Evolutionary conservation across 2,113 vertebrate genomes (phyloP).

Genomic region (Mormyrus iriodes): DNA sequence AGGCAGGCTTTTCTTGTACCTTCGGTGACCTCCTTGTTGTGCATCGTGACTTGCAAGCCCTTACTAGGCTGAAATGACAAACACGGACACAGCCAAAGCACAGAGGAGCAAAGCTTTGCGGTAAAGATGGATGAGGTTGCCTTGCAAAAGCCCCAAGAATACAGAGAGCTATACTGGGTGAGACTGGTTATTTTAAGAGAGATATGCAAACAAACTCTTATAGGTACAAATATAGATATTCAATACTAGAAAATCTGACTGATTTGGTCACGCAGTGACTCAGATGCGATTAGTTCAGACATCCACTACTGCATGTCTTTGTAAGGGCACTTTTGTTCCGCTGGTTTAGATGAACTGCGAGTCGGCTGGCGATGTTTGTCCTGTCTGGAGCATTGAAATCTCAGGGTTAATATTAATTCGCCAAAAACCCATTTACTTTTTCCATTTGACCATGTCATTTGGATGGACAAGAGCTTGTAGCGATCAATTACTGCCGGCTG

Average conservation of each 20-base stretch:
- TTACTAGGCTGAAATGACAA: not conserved
- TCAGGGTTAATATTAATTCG: not conserved
- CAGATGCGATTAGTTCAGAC: not conserved
- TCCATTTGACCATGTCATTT: not conserved
- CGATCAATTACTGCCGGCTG: not conserved
- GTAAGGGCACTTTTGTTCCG: not conserved
- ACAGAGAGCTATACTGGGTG: not conserved
- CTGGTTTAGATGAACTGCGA: not conserved
- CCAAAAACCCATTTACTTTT: not conserved
- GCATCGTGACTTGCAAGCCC: not conserved
- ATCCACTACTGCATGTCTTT: not conserved
- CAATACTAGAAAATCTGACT: not conserved
- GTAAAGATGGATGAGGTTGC: no score
- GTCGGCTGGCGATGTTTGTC: not conserved
- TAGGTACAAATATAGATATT: not conserved
- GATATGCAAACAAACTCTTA: not conserved
- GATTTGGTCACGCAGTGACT: not conserved
- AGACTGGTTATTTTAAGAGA: not conserved
- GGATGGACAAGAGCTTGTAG: not conserved
- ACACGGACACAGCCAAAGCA: not conserved
- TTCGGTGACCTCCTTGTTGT: not conserved
- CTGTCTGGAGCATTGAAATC: not conserved
- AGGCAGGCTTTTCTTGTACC: not conserved
- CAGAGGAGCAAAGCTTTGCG: not conserved
- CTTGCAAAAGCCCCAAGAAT: not conserved